These are phyloP conservation scores for Labia minor DNA, from an alignment of 2,888 invertebrate species.

Conservation along the genomic window DNA sequence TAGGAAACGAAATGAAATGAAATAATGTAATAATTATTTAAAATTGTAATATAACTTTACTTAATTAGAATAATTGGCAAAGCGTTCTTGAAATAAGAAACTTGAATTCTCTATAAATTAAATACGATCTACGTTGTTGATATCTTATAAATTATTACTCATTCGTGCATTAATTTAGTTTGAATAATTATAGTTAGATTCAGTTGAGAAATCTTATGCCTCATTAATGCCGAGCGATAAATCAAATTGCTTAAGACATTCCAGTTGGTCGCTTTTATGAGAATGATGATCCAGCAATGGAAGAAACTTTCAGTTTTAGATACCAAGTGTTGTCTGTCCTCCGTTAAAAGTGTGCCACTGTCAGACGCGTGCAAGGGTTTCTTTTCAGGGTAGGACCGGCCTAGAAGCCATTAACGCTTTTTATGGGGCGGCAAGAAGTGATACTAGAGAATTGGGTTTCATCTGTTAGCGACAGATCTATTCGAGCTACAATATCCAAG, in stretches of 20 bases:
- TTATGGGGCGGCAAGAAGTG: too few relatives aligned
- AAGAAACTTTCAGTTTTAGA: not conserved
- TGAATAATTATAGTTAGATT: constrained; percentile 13
- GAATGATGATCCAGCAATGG: too few relatives aligned
- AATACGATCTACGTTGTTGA: constrained; percentile 13
- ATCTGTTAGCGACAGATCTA: too few relatives aligned
- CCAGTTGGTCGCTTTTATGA: not conserved
- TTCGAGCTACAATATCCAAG: too few relatives aligned
- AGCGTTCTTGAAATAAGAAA: constrained; percentile 8
- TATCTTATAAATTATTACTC: not conserved
- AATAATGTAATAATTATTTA: too few relatives aligned
- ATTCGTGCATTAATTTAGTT: constrained; percentile 13
- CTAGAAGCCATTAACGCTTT: too few relatives aligned
- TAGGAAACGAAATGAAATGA: too few relatives aligned
- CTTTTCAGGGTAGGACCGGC: too few relatives aligned
- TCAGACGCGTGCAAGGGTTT: too few relatives aligned
- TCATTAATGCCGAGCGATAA: not conserved
- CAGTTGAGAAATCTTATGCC: constrained; percentile 8
- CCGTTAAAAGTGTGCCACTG: too few relatives aligned
- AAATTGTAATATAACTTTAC: not conserved
- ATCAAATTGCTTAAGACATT: constrained; percentile 5
- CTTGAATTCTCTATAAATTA: constrained; percentile 13
- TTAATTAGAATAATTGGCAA: not conserved
- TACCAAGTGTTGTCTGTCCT: too few relatives aligned
- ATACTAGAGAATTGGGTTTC: too few relatives aligned